Base-by-base conservation (phyloP, 2,888 invertebrate genomes). In the Gerris lacustris region DNA sequence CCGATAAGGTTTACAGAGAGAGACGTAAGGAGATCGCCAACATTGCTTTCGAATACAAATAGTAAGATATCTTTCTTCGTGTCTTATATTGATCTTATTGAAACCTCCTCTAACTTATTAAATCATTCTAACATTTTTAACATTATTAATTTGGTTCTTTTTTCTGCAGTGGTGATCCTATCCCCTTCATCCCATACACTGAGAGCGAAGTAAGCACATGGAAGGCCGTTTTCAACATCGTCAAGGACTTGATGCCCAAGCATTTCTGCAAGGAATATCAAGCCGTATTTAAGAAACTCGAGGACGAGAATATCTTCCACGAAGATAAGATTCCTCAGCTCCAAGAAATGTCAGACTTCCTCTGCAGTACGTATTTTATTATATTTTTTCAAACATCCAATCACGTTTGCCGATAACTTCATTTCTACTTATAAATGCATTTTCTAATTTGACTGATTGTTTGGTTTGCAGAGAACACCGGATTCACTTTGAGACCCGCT, bases 11-110 rank as follows among this genome's bases (percentile, higher is more conserved):
- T 11, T 98, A 98, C 82, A 86, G 98, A 72, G 88, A 88, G 73
- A 89, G 98, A 75, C 87, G 97, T 77, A 97, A 97, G 84, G 86
- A 91, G 79, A 97, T 98, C 78, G 97, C 98, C 31, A 95, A 97
- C 80, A 94, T 98, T 77, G 98, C 98, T 44, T 96, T 97, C 82
- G 89, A 87, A 67, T 98, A 94, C 84, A 96, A 93, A 84, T 94
- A 91, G 89, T 88, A 82, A 83, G 86, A 81, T 68, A 31, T 31
- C 31, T 31, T 31, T 31, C 31, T 31, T 31, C 31, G 31, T 31
- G 31, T 31, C 2, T 31, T 31, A 31, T 31, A 4, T 1, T 31
- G 31, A 31, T 31, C 31, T 31, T 31, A 31, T 31, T 31, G 31
- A 31, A 31, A 31, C 31, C 2, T 31, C 4, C 1, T 31, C 4